Conservation (phyloP, 2,113 vertebrate species). For the Halcyon malimbica region DNA sequence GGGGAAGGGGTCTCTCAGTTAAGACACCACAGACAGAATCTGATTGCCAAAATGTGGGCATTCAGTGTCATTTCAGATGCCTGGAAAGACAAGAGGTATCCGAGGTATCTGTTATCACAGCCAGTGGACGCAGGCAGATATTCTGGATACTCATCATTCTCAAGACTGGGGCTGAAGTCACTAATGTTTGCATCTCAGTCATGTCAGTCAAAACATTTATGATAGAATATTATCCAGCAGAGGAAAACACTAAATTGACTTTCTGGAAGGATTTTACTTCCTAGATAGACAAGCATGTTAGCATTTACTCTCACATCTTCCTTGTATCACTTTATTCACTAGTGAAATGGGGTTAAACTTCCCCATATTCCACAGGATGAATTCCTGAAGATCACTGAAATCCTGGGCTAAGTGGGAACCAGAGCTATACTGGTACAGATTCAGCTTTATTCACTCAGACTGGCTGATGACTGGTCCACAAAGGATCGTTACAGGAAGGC, state of each 20-base stretch:
- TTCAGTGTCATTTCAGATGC: not conserved
- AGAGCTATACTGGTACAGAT: not conserved
- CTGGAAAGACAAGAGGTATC: not conserved
- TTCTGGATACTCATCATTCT: not conserved
- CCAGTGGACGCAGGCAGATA: not conserved
- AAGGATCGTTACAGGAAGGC: not conserved
- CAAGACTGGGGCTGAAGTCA: not conserved
- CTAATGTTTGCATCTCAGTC: not conserved
- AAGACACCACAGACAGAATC: not conserved
- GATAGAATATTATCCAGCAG: not conserved
- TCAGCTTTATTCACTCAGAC: not conserved
- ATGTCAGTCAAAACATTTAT: not conserved
- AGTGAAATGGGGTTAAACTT: not conserved
- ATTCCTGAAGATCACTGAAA: not conserved
- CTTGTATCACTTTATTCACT: not conserved
- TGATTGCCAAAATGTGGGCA: not conserved
- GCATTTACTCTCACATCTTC: not conserved
- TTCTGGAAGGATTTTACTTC: not conserved
- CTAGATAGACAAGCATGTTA: not conserved
- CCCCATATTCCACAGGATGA: not conserved
- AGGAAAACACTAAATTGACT: not conserved
- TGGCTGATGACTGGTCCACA: not conserved
- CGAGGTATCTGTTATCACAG: not conserved
- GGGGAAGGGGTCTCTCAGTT: rapidly evolving
- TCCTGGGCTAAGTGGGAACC: not conserved